Conservation (phyloP, 1,140 invertebrate species). For the Drosophila ogumai region DNA sequence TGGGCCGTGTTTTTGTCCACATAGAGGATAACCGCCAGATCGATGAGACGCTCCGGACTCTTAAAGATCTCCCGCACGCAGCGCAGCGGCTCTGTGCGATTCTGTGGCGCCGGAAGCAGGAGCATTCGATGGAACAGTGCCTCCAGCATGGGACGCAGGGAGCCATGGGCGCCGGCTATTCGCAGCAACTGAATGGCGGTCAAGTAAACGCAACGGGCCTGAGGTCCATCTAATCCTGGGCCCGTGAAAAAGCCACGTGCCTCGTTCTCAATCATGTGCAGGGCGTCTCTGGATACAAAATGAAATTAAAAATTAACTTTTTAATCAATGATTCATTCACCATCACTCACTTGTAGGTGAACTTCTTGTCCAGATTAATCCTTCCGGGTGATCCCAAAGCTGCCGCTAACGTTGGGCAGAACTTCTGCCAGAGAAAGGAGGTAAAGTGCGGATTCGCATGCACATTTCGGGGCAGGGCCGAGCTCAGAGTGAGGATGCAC, state of each 20-base stretch:
- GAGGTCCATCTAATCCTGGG: conserved; percentile 80
- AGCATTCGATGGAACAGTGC: conserved; percentile 96
- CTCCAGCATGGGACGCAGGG: conserved; percentile 94
- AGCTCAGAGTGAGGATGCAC: conserved; percentile 93
- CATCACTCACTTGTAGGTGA: conserved; percentile 80
- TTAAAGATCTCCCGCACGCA: conserved; percentile 91
- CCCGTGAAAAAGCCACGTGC: conserved; percentile 83
- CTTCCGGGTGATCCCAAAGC: conserved; percentile 91
- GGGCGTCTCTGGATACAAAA: conserved; percentile 62
- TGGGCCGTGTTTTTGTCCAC: conserved; percentile 91
- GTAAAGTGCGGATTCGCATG: conserved; percentile 93
- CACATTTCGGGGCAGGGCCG: conserved; percentile 92
- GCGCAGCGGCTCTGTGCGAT: conserved; percentile 93
- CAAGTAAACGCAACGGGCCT: conserved; percentile 83
- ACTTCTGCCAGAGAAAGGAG: conserved; percentile 95
- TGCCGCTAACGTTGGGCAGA: conserved; percentile 94
- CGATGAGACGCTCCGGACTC: conserved; percentile 89
- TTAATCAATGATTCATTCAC: neutral
- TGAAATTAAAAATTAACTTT: neutral
- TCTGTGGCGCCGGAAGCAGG: conserved; percentile 92
- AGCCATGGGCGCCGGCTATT: conserved; percentile 93
- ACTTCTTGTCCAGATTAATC: conserved; percentile 84
- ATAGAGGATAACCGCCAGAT: conserved; percentile 89
- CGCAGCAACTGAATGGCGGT: conserved; percentile 93
- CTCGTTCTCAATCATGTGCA: conserved; percentile 85